Base-by-base conservation (phyloP, 2,797 vertebrate species). In the Acanthis flammea region DNA sequence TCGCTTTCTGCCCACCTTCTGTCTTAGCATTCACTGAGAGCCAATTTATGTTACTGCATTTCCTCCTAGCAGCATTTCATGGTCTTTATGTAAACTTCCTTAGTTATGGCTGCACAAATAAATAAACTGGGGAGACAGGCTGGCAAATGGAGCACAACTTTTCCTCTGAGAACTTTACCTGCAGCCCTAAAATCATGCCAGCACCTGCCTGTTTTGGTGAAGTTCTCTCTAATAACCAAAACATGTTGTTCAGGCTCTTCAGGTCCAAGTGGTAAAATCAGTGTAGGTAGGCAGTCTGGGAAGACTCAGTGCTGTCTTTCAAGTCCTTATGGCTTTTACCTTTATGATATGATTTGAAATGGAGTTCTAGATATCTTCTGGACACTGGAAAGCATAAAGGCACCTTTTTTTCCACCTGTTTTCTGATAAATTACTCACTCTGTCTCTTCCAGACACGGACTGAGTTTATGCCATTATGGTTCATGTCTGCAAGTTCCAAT, bases 131-230 rank as follows among this genome's bases (percentile, higher is more conserved):
- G 35, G 61, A 94, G 79, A 83, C 85, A 83, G 68, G 24, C 44
- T 90, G 76, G 61, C 28, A 96, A 92, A 72, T 19, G n/a, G 41
- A 86, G 57, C 28, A n/a, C 41, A 84, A 10, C 16, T 86, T 90
- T 94, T 92, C 93, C 33, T 86, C 88, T 94, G 94, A 92, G 92
- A 95, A 92, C 51, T 81, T 94, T 19, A 65, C 62, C 50, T 62
- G 33, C 21, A 86, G 51, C 28, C 37, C 33, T 92, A 92, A 92
- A 95, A 95, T 88, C 91, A 66, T 86, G 83, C 55, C 80, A 76
- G 63, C 30, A 92, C 86, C 66, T 90, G 79, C 51, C 73, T 88
- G n/a, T 53, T 94, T 78, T 86, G n/a, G 76, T 90, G 60, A 93
- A 92, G 70, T 86, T 94, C 73, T 82, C 88, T 81, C 16, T 72